phyloP scores from a whole-genome alignment of 2,888 invertebrate species.

The Ellobium chinense region DNA sequence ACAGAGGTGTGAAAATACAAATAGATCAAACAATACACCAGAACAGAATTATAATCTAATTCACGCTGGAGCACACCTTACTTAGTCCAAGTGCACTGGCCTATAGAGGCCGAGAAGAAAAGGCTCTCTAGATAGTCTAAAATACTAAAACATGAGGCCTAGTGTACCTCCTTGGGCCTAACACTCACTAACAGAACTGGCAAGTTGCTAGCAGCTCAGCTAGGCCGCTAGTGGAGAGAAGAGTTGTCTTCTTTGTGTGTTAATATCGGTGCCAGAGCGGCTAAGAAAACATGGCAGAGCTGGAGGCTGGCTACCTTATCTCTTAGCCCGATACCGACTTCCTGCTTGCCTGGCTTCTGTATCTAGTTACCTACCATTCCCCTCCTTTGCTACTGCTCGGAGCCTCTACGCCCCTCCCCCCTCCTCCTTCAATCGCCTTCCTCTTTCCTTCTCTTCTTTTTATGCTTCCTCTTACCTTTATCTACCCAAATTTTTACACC shows the following conservation, averaged over 20 bases:
- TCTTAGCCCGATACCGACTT: constrained; percentile 13
- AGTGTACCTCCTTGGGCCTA: too few species aligned
- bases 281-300: background rate
- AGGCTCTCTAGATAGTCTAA: too few species aligned
- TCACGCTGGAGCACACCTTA: too few species aligned
- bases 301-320: constrained; percentile 9
- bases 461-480: background rate
- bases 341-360: background rate
- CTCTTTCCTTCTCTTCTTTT: background rate
- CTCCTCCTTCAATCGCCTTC: background rate
- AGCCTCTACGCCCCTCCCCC: background rate
- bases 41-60: too few species aligned
- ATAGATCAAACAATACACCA: too few species aligned
- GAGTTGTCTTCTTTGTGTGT: background rate
- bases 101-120: too few species aligned
- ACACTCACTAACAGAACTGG: too few species aligned
- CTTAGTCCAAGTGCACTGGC: too few species aligned
- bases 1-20: too few species aligned
- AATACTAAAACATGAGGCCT: too few species aligned
- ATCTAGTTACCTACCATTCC: constrained; percentile 25
- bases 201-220: background rate
- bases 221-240: background rate
- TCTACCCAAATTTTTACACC: constrained; percentile 9
- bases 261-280: background rate
- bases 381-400: background rate